Evolutionary conservation across 1,140 invertebrate genomes (phyloP).

Genomic region (Neotoxoptera formosana): DNA sequence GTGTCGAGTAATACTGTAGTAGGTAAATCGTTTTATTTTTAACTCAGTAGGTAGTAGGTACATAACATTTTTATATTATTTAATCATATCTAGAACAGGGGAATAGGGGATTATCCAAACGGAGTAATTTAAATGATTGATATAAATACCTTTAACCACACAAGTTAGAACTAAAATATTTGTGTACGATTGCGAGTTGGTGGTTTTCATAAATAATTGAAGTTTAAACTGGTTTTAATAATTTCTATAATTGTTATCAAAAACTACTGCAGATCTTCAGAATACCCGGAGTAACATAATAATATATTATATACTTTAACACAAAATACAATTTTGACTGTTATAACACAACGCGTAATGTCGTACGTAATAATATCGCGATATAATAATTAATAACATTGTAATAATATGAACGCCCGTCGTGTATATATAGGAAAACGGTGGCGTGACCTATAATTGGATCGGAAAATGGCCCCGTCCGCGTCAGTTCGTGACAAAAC

Average conservation of each 20-base stretch:
- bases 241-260: neutral
- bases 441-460: conserved; percentile 35
- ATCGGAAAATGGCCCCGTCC: conserved; percentile 36
- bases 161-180: no score
- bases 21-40: neutral
- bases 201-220: neutral
- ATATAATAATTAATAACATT: conserved; percentile 16
- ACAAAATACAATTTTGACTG: neutral
- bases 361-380: neutral
- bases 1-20: neutral
- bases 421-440: neutral
- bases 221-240: neutral
- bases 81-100: no score
- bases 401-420: neutral
- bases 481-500: conserved; percentile 47
- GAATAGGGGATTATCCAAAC: no score
- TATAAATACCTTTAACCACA: no score
- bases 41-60: neutral
- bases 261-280: neutral
- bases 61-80: neutral
- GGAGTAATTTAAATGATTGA: no score
- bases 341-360: neutral
- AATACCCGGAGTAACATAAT: neutral
- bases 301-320: neutral
- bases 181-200: no score